These are phyloP conservation scores for Danio choprae DNA, from an alignment of 2,797 vertebrate species.

Conservation along the genomic window DNA sequence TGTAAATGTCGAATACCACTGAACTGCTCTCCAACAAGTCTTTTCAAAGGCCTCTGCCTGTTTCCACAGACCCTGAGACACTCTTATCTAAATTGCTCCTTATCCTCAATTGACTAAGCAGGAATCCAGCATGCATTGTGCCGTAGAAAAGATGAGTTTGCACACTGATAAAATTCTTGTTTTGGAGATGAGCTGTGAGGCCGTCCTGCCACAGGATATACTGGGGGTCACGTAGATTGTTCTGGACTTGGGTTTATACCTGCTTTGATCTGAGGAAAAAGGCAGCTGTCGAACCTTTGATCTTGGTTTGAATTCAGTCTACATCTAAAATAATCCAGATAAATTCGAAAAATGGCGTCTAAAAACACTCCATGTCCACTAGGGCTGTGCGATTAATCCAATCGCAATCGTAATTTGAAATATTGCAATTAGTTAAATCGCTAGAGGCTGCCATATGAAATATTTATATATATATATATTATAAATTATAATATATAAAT, in stretches of 20 bases:
- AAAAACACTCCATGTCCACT: too few species aligned
- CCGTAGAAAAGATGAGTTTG: conserved; percentile 64
- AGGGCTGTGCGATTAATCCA: too few species aligned
- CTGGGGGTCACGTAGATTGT: conserved; percentile 54
- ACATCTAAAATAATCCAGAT: too few species aligned
- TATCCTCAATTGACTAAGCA: conserved; percentile 64
- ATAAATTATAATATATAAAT: too few species aligned
- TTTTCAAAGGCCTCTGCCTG: conserved; percentile 55
- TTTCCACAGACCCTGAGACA: conserved; percentile 75
- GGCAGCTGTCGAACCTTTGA: neutral
- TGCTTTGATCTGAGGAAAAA: neutral
- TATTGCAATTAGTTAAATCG: too few species aligned
- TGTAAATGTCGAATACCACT: conserved; percentile 61
- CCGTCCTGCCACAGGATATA: conserved; percentile 67
- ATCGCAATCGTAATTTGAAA: too few species aligned
- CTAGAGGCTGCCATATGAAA: too few species aligned
- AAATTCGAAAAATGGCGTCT: too few species aligned
- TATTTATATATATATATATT: too few species aligned
- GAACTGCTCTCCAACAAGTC: conserved; percentile 66
- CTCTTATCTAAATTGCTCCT: conserved; percentile 76
- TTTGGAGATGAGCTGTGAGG: conserved; percentile 68
- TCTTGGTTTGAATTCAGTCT: neutral
- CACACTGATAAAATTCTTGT: conserved; percentile 72
- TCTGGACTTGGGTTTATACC: neutral
- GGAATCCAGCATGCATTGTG: conserved; percentile 76